Conservation (phyloP, 2,113 vertebrate genomes). For the Strix uralensis region DNA sequence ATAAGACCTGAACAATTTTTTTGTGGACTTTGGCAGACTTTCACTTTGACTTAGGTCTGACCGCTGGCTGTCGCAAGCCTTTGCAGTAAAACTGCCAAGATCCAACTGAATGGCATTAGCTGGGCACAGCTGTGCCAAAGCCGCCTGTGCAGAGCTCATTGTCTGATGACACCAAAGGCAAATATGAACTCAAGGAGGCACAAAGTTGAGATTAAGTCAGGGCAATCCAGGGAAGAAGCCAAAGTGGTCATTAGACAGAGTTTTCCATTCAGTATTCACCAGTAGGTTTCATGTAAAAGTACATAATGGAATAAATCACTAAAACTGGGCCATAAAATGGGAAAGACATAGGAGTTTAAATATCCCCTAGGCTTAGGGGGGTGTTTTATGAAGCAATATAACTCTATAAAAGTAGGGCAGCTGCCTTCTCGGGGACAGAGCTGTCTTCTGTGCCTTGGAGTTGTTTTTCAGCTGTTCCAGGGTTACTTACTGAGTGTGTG, state of each 20-base stretch:
- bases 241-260: neutral
- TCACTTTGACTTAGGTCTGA: neutral
- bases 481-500: neutral
- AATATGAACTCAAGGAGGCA: neutral
- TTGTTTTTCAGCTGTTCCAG: neutral
- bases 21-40: slow-evolving; percentile 36
- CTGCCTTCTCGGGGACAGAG: neutral
- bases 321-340: slow-evolving; percentile 21
- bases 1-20: neutral
- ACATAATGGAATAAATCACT: neutral
- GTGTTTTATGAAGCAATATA: slow-evolving; percentile 24
- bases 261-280: neutral
- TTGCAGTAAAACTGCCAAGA: slow-evolving; percentile 11
- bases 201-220: neutral
- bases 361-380: neutral
- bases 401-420: slow-evolving; percentile 23
- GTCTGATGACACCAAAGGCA: slow-evolving; percentile 18
- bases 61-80: neutral
- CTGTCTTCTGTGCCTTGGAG: neutral
- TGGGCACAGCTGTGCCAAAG: neutral
- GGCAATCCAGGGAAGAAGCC: neutral
- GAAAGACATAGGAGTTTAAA: neutral
- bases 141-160: neutral
- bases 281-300: neutral
- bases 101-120: neutral